A percentile compares a stretch with the other conserved stretches of the same genome.
Evolutionary conservation across 2,113 vertebrate species (phyloP).

Genomic region (Hippocampus barbouri): DNA sequence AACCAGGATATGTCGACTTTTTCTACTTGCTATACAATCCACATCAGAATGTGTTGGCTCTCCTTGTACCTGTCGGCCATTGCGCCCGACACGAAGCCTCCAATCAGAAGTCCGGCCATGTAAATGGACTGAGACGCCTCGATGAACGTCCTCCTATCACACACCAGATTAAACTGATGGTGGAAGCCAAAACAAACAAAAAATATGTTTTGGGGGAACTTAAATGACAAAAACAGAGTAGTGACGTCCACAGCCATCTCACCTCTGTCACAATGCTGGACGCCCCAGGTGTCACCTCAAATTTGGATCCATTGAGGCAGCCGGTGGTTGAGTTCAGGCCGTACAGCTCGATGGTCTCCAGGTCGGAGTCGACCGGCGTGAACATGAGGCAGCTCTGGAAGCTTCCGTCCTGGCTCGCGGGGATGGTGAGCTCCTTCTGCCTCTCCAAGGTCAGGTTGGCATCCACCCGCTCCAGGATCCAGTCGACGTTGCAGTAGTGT

Average conservation of each 20-base stretch:
- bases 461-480: constrained; percentile 66
- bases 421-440: constrained; percentile 76
- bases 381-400: constrained; percentile 82
- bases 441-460: constrained; percentile 73
- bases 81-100: constrained; percentile 76
- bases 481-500: constrained; percentile 79
- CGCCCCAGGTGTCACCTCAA: constrained; percentile 53
- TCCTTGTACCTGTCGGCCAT: constrained; percentile 79
- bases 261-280: constrained; percentile 72
- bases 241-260: constrained; percentile 1
- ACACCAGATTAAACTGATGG: constrained; percentile 83
- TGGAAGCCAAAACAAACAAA: constrained; percentile 29
- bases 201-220: background rate
- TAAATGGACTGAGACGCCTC: constrained; percentile 80
- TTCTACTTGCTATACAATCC: too few relatives aligned
- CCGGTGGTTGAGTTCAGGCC: constrained; percentile 72
- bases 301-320: constrained; percentile 74
- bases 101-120: constrained; percentile 82
- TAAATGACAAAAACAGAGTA: too few relatives aligned
- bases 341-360: constrained; percentile 68
- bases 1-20: too few relatives aligned
- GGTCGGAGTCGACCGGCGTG: constrained; percentile 66
- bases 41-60: background rate
- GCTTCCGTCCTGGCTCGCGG: constrained; percentile 43
- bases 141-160: constrained; percentile 68